phyloP scores from a whole-genome alignment of 2,888 invertebrate species.

The Chrysolina oricalcia region DNA sequence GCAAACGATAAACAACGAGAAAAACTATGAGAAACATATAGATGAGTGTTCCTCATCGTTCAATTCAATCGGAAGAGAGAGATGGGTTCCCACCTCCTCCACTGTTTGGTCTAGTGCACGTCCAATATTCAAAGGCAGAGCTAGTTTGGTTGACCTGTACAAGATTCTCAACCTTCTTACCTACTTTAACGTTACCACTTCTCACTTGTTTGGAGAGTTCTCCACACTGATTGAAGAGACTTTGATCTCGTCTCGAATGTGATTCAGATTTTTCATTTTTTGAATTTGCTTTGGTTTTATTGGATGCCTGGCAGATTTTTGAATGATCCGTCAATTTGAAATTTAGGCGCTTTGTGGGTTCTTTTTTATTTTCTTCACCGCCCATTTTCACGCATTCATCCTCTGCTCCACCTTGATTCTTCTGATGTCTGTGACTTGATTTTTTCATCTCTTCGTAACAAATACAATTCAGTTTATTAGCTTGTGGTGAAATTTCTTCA shows the following conservation, averaged over 20 bases:
- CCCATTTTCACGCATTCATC: not conserved
- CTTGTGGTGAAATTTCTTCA: conserved; percentile 5
- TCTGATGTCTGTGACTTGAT: not conserved
- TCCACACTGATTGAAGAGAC: conserved; percentile 24
- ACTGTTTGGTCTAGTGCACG: too few species aligned
- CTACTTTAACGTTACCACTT: not conserved
- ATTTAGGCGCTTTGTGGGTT: not conserved
- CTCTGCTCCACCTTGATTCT: not conserved
- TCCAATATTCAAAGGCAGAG: too few species aligned
- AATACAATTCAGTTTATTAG: conserved; percentile 22
- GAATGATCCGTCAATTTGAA: conserved; percentile 30
- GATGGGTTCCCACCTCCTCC: too few species aligned
- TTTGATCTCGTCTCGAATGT: conserved; percentile 1
- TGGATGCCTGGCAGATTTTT: conserved; percentile 21
- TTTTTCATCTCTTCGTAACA: conserved; percentile 26
- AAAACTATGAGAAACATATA: too few species aligned
- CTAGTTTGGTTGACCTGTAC: too few species aligned
- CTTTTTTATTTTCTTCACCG: not conserved
- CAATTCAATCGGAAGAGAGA: too few species aligned
- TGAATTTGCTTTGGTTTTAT: not conserved
- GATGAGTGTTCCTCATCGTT: too few species aligned
- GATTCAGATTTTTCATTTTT: conserved; percentile 5
- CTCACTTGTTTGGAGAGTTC: conserved; percentile 7
- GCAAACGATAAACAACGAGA: too few species aligned
- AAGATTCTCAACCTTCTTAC: not conserved